Evolutionary conservation across 1,140 invertebrate species (phyloP), one percentile per base, ranked within the genome.

Genomic region (Mamestra configurata): DNA sequence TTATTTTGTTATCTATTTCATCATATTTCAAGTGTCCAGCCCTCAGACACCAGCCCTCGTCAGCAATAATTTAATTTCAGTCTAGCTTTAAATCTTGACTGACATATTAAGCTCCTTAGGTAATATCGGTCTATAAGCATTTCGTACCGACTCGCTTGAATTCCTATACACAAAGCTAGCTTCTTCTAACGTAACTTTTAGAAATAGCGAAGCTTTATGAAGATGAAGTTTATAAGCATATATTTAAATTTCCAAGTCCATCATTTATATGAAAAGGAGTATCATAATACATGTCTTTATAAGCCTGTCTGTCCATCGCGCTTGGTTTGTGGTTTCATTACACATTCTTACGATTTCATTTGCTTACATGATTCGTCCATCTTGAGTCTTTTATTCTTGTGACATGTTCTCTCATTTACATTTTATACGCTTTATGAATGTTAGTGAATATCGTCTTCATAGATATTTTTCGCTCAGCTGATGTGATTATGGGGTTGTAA

Each of bases 341-440:
- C 57, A 64, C 59, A 77, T 77, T 77, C 43, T 77, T 77, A 77
- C 43, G 73, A 77, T 77, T 49, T 57, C 59, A 61, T 73, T 77
- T 64, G 37, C 59, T 49, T 20, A 77, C 57, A 77, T 64, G 73
- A 77, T 77, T 61, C 73, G 24, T 49, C 59, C 73, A 61, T 64
- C 24, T 49, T 46, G 35, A 18, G 18, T 77, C 40, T 77, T 77
- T 77, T 77, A 77, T 77, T 35, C 24, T 18, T 64, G 27, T 49
- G 27, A 20, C 53, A 75, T 75, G 71, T 59, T 46, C 27, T 31
- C 55, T 64, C 73, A 64, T 77, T 77, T 77, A 77, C 73, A 77
- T 77, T 49, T n/a, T 77, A 77, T 64, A 77, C 59, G 57, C n/a
- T 77, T 77, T 61, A 37, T 64, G 37, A 31, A 64, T 77, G n/a